These are phyloP conservation scores for Tyria jacobaeae DNA, from an alignment of 2,888 invertebrate species.

Conservation along the genomic window DNA sequence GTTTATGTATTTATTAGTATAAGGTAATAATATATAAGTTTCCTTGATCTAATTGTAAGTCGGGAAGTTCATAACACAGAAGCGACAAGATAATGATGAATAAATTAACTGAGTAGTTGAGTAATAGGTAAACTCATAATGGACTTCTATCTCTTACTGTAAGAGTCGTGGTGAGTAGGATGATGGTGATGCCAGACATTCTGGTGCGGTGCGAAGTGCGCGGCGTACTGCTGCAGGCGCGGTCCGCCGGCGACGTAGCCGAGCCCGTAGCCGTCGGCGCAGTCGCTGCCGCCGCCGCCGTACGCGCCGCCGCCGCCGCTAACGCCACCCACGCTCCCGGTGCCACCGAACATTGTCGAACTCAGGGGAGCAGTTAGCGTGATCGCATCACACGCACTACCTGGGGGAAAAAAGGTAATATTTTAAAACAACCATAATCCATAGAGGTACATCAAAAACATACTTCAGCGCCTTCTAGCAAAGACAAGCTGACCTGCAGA, in stretches of 20 bases:
- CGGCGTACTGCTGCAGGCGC: conserved; percentile 81
- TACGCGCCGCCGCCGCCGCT: conserved; percentile 48
- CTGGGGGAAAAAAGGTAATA: conserved; percentile 41
- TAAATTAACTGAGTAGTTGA: no score
- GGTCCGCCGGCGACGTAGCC: conserved; percentile 73
- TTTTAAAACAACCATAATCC: no score
- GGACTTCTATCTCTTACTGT: conserved; percentile 68
- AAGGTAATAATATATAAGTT: no score
- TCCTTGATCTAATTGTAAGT: no score
- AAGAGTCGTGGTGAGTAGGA: conserved; percentile 75
- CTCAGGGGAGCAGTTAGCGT: conserved; percentile 28
- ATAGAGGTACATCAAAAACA: no score
- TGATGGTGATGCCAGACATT: conserved; percentile 81
- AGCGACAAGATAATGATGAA: no score
- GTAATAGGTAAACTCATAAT: no score
- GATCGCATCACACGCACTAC: conserved; percentile 42
- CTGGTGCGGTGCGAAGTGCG: conserved; percentile 81
- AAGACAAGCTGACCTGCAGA: background rate
- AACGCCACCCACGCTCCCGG: conserved; percentile 63
- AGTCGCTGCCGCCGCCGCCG: conserved; percentile 60
- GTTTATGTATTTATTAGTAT: no score
- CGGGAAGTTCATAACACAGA: no score
- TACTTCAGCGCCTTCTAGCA: background rate
- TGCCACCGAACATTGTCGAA: conserved; percentile 56
- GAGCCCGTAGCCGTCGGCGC: conserved; percentile 73